Evolutionary conservation across 2,797 vertebrate species (phyloP).

Genomic region (Falco peregrinus): DNA sequence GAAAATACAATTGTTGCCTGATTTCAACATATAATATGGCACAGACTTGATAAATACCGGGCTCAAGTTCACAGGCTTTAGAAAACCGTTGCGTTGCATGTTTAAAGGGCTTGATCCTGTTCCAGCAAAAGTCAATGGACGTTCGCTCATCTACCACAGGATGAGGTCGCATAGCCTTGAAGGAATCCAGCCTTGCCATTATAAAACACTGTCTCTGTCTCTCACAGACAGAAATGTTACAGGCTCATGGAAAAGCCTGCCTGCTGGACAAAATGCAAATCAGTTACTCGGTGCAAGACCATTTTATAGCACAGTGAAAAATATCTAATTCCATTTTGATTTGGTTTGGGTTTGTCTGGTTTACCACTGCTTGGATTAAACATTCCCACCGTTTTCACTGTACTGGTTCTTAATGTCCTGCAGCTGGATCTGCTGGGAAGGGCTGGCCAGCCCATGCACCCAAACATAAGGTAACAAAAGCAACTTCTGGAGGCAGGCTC

Average conservation of each 20-base stretch:
- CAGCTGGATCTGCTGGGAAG: background rate
- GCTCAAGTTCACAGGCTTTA: slow-evolving; percentile 57
- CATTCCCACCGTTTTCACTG: background rate
- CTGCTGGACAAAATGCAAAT: background rate
- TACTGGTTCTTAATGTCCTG: background rate
- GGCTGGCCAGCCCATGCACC: background rate
- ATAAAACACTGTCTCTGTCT: background rate
- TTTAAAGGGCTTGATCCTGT: slow-evolving; percentile 46
- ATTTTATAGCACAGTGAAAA: background rate
- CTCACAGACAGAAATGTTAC: background rate
- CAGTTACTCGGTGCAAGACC: background rate
- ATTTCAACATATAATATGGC: slow-evolving; percentile 56
- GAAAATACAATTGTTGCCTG: slow-evolving; percentile 52
- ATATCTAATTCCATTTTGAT: background rate
- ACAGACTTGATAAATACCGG: slow-evolving; percentile 38
- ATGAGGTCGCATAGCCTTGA: background rate
- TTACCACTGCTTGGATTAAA: background rate
- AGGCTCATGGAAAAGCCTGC: background rate
- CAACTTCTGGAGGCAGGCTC: background rate
- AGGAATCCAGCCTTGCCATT: slow-evolving; percentile 15
- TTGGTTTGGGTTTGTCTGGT: background rate
- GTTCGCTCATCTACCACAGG: background rate
- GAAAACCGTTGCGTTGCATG: background rate
- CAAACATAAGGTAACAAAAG: background rate
- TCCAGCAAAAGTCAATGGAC: slow-evolving; percentile 55